phyloP scores from a whole-genome alignment of 2,797 vertebrate species.

The Sebastes matsubarae region DNA sequence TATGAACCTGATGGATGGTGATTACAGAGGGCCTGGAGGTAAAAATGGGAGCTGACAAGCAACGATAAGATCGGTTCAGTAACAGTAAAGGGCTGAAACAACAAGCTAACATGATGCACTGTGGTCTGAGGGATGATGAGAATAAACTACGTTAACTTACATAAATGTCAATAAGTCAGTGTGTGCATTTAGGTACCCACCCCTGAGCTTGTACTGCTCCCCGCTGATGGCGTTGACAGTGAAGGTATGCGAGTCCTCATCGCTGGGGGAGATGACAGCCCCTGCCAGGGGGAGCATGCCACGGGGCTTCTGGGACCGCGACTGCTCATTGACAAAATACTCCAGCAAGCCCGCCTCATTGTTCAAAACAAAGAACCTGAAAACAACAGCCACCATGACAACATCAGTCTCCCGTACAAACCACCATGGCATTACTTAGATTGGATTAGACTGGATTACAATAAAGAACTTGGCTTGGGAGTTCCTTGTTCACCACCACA shows the following conservation, averaged over 20 bases:
- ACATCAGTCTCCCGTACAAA: not conserved
- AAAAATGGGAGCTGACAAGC: not conserved
- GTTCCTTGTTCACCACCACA: not conserved
- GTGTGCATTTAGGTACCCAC: slow-evolving; percentile 66
- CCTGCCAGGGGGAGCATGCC: slow-evolving; percentile 94
- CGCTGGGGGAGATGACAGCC: slow-evolving; percentile 97
- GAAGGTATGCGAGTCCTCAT: slow-evolving; percentile 98
- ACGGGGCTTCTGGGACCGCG: slow-evolving; percentile 91
- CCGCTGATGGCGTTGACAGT: slow-evolving; percentile 97
- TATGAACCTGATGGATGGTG: slow-evolving; percentile 45
- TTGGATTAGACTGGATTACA: slow-evolving; percentile 12
- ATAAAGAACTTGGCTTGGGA: not conserved
- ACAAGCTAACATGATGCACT: not conserved
- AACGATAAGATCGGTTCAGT: not conserved
- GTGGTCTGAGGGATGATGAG: not conserved
- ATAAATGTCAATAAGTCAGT: not conserved
- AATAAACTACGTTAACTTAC: not conserved
- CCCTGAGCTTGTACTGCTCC: slow-evolving; percentile 98
- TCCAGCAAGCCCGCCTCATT: slow-evolving; percentile 95
- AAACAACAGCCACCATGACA: not conserved
- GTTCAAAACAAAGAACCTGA: slow-evolving; percentile 97
- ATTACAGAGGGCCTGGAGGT: not conserved
- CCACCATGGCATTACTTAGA: not conserved
- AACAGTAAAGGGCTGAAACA: not conserved
- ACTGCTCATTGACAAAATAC: slow-evolving; percentile 98